Percentiles rank a stretch among this genome's conserved stretches.
These are phyloP conservation scores for Tragelaphus buxtoni DNA, from an alignment of 2,113 vertebrate species.

Conservation along the genomic window DNA sequence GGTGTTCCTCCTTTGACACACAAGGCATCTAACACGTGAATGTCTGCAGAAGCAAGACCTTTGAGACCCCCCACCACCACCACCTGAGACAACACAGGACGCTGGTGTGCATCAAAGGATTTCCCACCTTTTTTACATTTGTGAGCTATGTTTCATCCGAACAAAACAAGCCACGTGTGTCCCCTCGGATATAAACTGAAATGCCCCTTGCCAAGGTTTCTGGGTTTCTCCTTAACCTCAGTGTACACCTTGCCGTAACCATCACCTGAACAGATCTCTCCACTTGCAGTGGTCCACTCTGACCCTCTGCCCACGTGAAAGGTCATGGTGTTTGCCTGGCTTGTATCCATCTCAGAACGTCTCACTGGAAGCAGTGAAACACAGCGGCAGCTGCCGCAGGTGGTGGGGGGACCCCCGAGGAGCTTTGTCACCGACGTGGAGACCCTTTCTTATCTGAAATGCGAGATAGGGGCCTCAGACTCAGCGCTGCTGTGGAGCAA, in stretches of 20 bases:
- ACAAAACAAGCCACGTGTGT: background rate
- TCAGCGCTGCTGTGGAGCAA: background rate
- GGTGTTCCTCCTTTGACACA: background rate
- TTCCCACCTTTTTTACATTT: background rate
- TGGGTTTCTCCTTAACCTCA: background rate
- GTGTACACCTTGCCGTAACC: background rate
- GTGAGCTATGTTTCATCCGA: background rate
- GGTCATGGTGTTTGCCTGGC: background rate
- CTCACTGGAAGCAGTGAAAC: background rate
- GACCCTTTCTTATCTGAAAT: background rate
- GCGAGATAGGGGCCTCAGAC: background rate
- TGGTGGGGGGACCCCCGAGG: fast-evolving
- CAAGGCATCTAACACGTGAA: background rate
- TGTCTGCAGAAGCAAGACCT: background rate
- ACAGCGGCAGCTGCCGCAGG: background rate
- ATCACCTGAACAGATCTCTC: background rate
- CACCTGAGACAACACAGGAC: background rate
- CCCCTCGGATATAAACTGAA: background rate
- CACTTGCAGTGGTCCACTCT: too few species aligned
- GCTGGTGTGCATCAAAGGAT: background rate
- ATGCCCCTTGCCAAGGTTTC: background rate
- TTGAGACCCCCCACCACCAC: background rate
- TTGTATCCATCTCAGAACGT: background rate
- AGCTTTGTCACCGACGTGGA: too few species aligned
- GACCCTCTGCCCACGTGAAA: fast-evolving